Evolutionary conservation across 1,140 invertebrate species (phyloP), one percentile per base, ranked within the genome.

Genomic region (Acromyrmex charruanus): DNA sequence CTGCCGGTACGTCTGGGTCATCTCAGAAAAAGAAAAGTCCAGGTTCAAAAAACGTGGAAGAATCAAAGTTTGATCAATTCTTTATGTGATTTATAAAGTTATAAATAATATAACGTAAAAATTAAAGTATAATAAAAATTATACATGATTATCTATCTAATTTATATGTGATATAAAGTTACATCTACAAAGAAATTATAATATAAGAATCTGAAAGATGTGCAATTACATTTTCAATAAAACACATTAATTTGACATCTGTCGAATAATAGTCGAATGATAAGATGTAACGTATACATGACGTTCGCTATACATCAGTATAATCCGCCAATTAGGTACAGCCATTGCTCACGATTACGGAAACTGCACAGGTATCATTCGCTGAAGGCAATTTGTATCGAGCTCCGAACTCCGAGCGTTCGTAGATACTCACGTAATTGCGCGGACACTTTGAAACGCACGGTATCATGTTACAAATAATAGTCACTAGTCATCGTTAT

Each of bases 401-500:
- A 49, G 79, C 18, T 72, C 18, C 55, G 12, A 25, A 25, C 25
- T 25, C 25, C 25, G 25, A 25, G 25, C 21, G 18, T 21, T 49
- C 28, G n/a, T 61, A 71, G 28, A 25, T 74, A 35, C 21, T 61
- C 66, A 21, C 65, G 79, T 81, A 81, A 82, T 82, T 61, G 21
- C 18, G 55, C 35, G 4, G 12, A 61, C 39, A 44, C 28, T 74
- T 51, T 35, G 28, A 75, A 69, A 75, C 55, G 25, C n/a, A 63
- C 28, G 14, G 14, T 84, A 84, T 63, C 55, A 6, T 10, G 12
- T 72, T 51, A 44, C n/a, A n/a, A 75, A 61, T 74, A 74, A 35
- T 28, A 18, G 68, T 74, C 39, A 75, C 80, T 61, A 74, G 25
- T 84, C 55, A 84, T 84, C 58, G 55, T 84, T 84, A 75, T 61